Base-by-base conservation (phyloP, 2,113 vertebrate species). In the Poecile atricapillus region DNA sequence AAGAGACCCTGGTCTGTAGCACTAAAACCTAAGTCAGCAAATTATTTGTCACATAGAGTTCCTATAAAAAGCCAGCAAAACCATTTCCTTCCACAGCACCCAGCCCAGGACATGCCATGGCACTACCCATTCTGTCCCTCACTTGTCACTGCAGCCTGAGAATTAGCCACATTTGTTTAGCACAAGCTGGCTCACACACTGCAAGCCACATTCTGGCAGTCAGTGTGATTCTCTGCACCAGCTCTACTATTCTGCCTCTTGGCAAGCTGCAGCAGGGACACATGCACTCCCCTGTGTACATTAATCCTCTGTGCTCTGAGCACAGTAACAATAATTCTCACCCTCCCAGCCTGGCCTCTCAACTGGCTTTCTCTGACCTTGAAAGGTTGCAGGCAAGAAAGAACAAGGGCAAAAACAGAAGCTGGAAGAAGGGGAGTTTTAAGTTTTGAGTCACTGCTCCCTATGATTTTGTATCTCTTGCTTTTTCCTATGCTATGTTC, bases 271-370 rank as follows among this genome's bases (percentile, higher is more conserved):
- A 75, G 69, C 77, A 78, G 27, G 30, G 68, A 62, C 33, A 35
- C 1, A 71, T 2, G 44, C 28, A 20, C 69, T 76, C 49, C 33
- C 15, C 37, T 0, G 0, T 4, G 24, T 7, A 19, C 79, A 22
- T 83, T 67, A 88, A 92, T 90, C 79, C 64, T 69, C 56, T 24
- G 44, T 58, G 65, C 31, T 59, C 44, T 4, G 7, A 68, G 65
- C 7, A 4, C 37, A 37, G 41, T 1, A 19, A 82, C n/a, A 78
- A 11, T 67, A 87, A 82, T 58, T 80, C 44, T 60, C 76, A 85
- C 37, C 6, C 22, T 87, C 59, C n/a, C 55, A 25, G 52, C 46
- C 62, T 59, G n/a, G 39, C 60, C 60, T 73, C 50, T 44, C 70
- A 80, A 9, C 43, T 83, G 43, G 30, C 21, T 50, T 75, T 70